phyloP scores from a whole-genome alignment of 1,140 invertebrate genomes.

The Rhynchophorus ferrugineus region DNA sequence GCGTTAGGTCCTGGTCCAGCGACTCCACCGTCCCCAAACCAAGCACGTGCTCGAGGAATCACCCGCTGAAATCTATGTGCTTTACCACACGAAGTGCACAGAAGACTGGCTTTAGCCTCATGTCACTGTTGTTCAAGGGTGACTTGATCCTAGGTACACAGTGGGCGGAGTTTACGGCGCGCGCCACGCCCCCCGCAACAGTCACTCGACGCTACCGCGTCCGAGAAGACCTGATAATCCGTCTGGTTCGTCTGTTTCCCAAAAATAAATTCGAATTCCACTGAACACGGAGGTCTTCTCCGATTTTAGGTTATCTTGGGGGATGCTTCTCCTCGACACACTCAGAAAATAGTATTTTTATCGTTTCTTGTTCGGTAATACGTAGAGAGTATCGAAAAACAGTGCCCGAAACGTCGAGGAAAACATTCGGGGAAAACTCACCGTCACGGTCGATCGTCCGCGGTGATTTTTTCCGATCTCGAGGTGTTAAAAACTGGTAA shows the following conservation, averaged over 20 bases:
- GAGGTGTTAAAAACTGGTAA: constrained; percentile 13
- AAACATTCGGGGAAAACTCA: no score
- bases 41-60: constrained; percentile 30
- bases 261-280: no score
- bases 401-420: no score
- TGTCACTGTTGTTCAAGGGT: constrained; percentile 39
- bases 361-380: no score
- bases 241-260: no score
- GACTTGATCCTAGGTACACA: constrained; percentile 37
- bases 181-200: constrained; percentile 26
- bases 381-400: no score
- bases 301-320: no score
- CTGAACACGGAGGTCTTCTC: no score
- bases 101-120: constrained; percentile 38
- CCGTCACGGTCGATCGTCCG: no score
- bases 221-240: no score
- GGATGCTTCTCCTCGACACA: no score
- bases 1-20: constrained; percentile 27
- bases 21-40: constrained; percentile 24
- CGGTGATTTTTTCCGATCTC: neutral
- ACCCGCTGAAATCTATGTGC: constrained; percentile 28
- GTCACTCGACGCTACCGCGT: neutral
- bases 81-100: constrained; percentile 37
- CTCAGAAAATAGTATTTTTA: no score
- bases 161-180: constrained; percentile 23